phyloP scores from a whole-genome alignment of 2,888 invertebrate genomes.

The Mantis religiosa region DNA sequence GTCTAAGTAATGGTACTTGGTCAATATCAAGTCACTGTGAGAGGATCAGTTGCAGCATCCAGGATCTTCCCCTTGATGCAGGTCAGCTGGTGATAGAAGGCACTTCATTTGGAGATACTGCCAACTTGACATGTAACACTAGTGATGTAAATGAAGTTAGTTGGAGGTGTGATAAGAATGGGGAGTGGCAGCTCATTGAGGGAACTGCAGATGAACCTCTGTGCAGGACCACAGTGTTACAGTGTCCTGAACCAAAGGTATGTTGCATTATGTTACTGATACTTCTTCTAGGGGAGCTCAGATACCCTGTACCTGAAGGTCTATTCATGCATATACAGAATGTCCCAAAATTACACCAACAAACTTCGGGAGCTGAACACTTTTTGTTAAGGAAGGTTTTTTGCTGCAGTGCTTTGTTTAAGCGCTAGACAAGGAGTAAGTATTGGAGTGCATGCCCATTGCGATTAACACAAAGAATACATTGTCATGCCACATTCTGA shows the following conservation, averaged over 20 bases:
- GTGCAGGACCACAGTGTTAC: background rate
- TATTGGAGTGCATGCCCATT: too few species aligned
- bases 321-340: too few species aligned
- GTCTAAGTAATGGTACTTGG: conserved; percentile 25
- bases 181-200: background rate
- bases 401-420: too few species aligned
- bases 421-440: too few species aligned
- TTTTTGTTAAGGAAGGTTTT: too few species aligned
- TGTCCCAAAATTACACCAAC: too few species aligned
- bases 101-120: background rate
- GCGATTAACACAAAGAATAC: too few species aligned
- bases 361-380: too few species aligned
- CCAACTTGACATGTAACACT: background rate
- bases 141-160: background rate
- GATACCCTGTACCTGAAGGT: too few species aligned
- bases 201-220: background rate
- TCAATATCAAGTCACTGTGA: conserved; percentile 15
- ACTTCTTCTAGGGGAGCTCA: too few species aligned
- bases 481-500: too few species aligned
- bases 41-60: conserved; percentile 1
- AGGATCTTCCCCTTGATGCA: background rate
- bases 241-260: conserved; percentile 5
- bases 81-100: background rate
- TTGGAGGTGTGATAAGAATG: background rate
- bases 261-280: too few species aligned